Conservation (phyloP, 2,888 invertebrate genomes). For the Ophioninae sp. region DNA sequence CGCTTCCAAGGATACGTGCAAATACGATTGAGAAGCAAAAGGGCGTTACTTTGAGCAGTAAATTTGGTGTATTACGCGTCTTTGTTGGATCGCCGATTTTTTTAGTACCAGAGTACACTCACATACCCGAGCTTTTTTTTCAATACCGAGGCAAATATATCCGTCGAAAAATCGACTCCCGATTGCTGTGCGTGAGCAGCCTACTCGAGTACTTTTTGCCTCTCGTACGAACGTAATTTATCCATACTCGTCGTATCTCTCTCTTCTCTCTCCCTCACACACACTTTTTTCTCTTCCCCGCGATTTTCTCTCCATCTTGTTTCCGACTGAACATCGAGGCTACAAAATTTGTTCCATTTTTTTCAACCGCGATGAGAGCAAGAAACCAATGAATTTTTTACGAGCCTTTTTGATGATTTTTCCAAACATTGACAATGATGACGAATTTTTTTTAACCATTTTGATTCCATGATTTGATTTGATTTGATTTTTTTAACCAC, state of each 20-base stretch:
- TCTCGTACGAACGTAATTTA: conserved; percentile 16
- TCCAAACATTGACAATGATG: too few species aligned
- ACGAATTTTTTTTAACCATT: too few species aligned
- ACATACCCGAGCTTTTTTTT: conserved; percentile 25
- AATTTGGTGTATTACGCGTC: neutral
- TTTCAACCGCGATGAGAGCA: too few species aligned
- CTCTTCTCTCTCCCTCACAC: too few species aligned
- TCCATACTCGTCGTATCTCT: conserved; percentile 4
- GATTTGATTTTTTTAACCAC: too few species aligned
- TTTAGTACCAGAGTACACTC: neutral
- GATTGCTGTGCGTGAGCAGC: conserved; percentile 44
- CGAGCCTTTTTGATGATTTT: too few species aligned
- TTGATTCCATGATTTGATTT: too few species aligned
- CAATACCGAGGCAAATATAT: conserved; percentile 32
- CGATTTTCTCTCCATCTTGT: too few species aligned
- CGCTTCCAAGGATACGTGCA: conserved; percentile 22
- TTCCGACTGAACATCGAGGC: too few species aligned
- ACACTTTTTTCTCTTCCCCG: too few species aligned
- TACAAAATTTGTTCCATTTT: too few species aligned
- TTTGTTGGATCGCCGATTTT: neutral
- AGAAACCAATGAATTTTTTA: too few species aligned
- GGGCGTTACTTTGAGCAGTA: neutral
- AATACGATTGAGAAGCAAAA: neutral
- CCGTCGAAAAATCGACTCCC: conserved; percentile 49
- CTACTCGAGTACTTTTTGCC: conserved; percentile 43